A percentile compares a stretch with the other conserved stretches of the same genome.
phyloP scores from a whole-genome alignment of 2,888 invertebrate genomes.

The Sycophila texana region DNA sequence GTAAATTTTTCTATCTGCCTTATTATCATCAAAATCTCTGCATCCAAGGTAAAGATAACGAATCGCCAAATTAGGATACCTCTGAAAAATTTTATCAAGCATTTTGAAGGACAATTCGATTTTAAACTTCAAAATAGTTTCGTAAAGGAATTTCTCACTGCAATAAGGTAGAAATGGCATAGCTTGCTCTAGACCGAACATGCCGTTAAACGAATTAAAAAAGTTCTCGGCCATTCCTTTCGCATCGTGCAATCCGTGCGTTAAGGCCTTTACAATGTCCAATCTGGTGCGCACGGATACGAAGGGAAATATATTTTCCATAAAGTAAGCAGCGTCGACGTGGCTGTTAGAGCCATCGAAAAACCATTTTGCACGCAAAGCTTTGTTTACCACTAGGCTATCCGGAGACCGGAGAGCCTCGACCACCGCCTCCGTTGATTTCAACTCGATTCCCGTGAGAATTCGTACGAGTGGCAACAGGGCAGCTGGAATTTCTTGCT shows the following conservation, averaged over 20 bases:
- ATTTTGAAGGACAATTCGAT: neutral
- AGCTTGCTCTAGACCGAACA: neutral
- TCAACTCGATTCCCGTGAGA: neutral
- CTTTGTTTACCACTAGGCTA: neutral
- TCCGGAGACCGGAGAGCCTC: neutral
- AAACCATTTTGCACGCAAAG: slow-evolving; percentile 4
- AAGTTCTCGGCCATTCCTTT: neutral
- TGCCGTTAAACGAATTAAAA: neutral
- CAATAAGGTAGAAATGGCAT: neutral
- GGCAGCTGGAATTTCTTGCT: neutral
- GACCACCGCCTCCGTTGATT: neutral
- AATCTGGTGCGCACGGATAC: neutral
- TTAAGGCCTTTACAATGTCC: neutral
- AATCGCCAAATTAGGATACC: neutral
- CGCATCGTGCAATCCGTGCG: neutral
- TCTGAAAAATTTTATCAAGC: neutral
- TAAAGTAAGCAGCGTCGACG: neutral
- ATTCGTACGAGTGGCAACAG: neutral
- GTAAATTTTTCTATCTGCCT: neutral
- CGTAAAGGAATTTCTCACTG: neutral
- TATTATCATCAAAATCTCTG: neutral
- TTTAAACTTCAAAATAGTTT: neutral
- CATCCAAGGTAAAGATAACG: neutral
- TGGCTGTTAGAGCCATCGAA: neutral
- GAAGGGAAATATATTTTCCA: neutral